Evolutionary conservation across 2,113 vertebrate genomes (phyloP).

Genomic region (Ochotona curzoniae): DNA sequence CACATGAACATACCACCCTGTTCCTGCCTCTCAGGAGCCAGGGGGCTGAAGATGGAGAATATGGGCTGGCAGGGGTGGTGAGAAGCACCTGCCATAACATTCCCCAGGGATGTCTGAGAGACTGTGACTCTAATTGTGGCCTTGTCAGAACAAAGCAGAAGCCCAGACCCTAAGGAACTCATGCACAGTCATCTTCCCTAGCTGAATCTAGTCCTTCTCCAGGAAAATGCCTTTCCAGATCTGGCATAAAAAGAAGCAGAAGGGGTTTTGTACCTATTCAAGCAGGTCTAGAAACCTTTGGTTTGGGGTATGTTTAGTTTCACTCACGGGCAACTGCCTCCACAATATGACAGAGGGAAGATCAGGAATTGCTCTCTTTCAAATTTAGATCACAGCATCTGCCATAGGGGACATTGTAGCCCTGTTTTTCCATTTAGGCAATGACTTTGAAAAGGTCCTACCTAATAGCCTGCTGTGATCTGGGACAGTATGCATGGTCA

Average conservation of each 20-base stretch:
- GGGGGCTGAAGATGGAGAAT: no score
- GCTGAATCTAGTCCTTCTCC: not conserved
- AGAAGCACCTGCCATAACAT: no score
- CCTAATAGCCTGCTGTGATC: not conserved
- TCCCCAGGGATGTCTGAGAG: no score
- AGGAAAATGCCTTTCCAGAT: slow-evolving; percentile 8
- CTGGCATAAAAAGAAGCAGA: slow-evolving; percentile 25
- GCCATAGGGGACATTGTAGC: not conserved
- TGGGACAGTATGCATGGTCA: not conserved
- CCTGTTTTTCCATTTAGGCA: not conserved
- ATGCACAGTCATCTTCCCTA: not conserved
- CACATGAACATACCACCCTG: no score
- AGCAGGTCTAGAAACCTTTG: not conserved
- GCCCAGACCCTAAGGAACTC: not conserved
- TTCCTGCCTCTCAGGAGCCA: no score
- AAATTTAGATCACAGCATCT: not conserved
- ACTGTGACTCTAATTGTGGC: no score
- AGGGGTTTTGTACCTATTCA: not conserved
- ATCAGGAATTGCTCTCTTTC: not conserved
- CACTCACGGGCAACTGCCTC: not conserved
- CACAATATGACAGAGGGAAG: slow-evolving; percentile 44
- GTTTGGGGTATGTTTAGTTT: not conserved
- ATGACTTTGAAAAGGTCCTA: not conserved
- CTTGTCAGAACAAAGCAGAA: slow-evolving; percentile 3
- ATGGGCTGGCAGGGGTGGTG: no score